Evolutionary conservation across 1,140 invertebrate genomes (phyloP).

Genomic region (Atopsyche davidsoni): DNA sequence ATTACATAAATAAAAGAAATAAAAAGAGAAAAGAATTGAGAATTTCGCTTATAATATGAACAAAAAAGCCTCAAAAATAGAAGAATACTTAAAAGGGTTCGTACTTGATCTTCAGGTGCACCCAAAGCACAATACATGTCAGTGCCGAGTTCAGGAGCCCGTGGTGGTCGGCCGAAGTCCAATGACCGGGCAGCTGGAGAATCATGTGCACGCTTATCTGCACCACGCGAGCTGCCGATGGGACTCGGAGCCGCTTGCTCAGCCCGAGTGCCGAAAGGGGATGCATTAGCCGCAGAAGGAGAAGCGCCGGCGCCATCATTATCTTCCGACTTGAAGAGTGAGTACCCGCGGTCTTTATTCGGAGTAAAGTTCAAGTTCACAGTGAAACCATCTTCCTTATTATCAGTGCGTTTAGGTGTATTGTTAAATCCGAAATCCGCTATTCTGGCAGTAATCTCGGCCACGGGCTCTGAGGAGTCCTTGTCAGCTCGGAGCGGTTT

Average conservation of each 20-base stretch:
- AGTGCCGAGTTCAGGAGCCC: too few relatives aligned
- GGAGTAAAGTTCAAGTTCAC: constrained; percentile 42
- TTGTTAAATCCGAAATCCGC: constrained; percentile 15
- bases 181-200: too few relatives aligned
- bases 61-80: too few relatives aligned
- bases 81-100: too few relatives aligned
- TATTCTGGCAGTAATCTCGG: constrained; percentile 36
- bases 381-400: constrained; percentile 13
- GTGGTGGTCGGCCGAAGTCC: too few relatives aligned
- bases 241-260: constrained; percentile 30
- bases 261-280: too few relatives aligned
- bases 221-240: constrained; percentile 31
- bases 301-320: constrained; percentile 28
- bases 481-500: not conserved
- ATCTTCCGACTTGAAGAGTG: constrained; percentile 38
- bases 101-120: too few relatives aligned
- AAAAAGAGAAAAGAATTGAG: too few relatives aligned
- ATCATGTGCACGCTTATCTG: too few relatives aligned
- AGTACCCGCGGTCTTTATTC: constrained; percentile 42
- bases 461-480: constrained; percentile 10
- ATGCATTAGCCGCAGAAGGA: constrained; percentile 34
- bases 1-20: too few relatives aligned
- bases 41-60: too few relatives aligned
- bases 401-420: not conserved
- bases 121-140: too few relatives aligned